Evolutionary conservation across 35 echinoderm and acorn worm species (phyloP), one percentile per base, ranked within the genome.

Genomic region (Lytechinus pictus): DNA sequence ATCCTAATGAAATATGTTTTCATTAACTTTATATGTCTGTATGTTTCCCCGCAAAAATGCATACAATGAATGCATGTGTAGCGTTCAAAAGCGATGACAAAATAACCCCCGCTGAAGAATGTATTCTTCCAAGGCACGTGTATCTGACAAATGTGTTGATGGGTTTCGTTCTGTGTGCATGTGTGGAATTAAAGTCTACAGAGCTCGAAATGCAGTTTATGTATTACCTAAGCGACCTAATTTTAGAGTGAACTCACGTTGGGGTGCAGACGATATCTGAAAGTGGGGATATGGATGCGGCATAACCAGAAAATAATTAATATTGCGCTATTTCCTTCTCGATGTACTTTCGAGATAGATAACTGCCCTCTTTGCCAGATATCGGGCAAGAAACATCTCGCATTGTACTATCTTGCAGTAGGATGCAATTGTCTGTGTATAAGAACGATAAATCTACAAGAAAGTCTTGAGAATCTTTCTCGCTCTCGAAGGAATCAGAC

Each of bases 141-240:
- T 90, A 90, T 90, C 28, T 90, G 88, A 90, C 88, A 54, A 90
- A 90, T 90, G 88, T 90, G 88, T 90, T 90, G 88, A 90, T 90
- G 27, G 52, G 52, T 90, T 90, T 52, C 88, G 52, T 10, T 90
- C 29, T 13, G 52, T 52, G 88, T 33, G 87, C 10, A 12, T 10
- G 87, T 90, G 28, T 90, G 88, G 5, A 44, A 44, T 44, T 44
- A 44, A 44, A 44, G 33, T 44, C 33, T 44, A 2, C 33, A 44
- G 33, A 19, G 28, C 4, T 90, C 1, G 87, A 27, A 27, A 89
- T 16, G 13, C 87, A 12, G 88, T 90, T 10, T 54, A 16, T 54
- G 27, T 51, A 44, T 90, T 90, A 90, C 88, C 88, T 90, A 90
- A 90, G 88, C 88, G 88, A 90, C 88, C 88, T 90, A 90, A 90